phyloP scores from a whole-genome alignment of 2,888 invertebrate genomes.

The Campoplex capitator region DNA sequence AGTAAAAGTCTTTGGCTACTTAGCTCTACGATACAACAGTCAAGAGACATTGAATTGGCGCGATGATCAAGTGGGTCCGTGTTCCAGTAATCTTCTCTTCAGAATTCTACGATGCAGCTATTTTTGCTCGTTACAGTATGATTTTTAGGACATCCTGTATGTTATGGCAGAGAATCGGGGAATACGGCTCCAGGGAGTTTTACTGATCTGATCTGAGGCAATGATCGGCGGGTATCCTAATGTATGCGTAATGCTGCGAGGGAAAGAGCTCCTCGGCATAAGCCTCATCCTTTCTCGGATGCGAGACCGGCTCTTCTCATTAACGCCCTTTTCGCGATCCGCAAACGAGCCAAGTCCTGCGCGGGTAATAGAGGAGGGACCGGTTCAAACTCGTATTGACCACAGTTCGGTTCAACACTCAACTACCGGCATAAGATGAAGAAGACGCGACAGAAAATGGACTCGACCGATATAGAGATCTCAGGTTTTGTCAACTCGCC shows the following conservation, averaged over 20 bases:
- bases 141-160: constrained; percentile 22
- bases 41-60: background rate
- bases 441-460: constrained; percentile 22
- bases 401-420: constrained; percentile 19
- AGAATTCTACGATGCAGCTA: background rate
- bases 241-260: constrained; percentile 83
- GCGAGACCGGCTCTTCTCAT: constrained; percentile 79
- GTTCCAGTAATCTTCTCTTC: background rate
- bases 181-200: constrained; percentile 67
- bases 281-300: constrained; percentile 39
- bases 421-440: constrained; percentile 28
- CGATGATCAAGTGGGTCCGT: too few relatives aligned
- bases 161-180: constrained; percentile 38
- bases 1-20: background rate
- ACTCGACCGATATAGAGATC: constrained; percentile 79
- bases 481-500: constrained; percentile 77
- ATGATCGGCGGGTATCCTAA: constrained; percentile 82
- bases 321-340: constrained; percentile 79
- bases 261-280: constrained; percentile 10
- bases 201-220: constrained; percentile 78
- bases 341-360: constrained; percentile 38
- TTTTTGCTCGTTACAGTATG: background rate
- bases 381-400: constrained; percentile 47
- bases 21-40: background rate
- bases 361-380: constrained; percentile 20